Base-by-base conservation (phyloP, 1,140 invertebrate genomes). In the Metaphire vulgaris region DNA sequence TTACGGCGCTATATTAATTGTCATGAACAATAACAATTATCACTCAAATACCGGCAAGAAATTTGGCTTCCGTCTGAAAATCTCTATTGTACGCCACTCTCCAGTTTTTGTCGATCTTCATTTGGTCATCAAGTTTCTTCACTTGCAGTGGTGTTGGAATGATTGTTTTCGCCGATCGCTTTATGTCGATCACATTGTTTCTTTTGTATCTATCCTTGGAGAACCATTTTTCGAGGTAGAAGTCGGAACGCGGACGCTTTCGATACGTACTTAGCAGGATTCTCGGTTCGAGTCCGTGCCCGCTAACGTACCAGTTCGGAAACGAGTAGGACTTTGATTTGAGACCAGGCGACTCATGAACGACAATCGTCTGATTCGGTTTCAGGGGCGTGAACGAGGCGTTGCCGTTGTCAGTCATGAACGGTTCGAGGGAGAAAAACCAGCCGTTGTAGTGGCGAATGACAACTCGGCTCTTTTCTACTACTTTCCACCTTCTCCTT, bases 71-170 rank as follows among this genome's bases (percentile, higher is more conserved):
- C 1, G 6, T 32, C 30, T 71, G 30, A 0, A 71, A 31, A 29
- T 31, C 69, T 0, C 32, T 0, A 26, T 32, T 1, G 30, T 71
- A 71, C n/a, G 33, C 30, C n/a, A 71, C 32, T 2, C 29, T 71
- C 69, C 69, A 71, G 1, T 31, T 31, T 6, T 2, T 15, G 29
- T 33, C 21, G 29, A 71, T 21, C 2, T 32, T n/a, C 1, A 32
- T 33, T n/a, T 71, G n/a, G 16, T 26, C 12, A 12, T 16, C 30
- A 6, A n/a, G 1, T 30, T 32, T 33, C 32, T 71, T 71, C 28
- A 71, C 30, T 31, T 33, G 28, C 6, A 71, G 6, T 21, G 69
- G 69, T 6, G 69, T 71, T n/a, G 69, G 69, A 16, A 71, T 31
- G 69, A 71, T 30, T 29, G 69, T 21, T 56, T 56, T 56, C 41